Percentiles rank a stretch among this genome's conserved stretches.
These are phyloP conservation scores for Uloborus diversus DNA, from an alignment of 1,140 invertebrate species.

Conservation along the genomic window DNA sequence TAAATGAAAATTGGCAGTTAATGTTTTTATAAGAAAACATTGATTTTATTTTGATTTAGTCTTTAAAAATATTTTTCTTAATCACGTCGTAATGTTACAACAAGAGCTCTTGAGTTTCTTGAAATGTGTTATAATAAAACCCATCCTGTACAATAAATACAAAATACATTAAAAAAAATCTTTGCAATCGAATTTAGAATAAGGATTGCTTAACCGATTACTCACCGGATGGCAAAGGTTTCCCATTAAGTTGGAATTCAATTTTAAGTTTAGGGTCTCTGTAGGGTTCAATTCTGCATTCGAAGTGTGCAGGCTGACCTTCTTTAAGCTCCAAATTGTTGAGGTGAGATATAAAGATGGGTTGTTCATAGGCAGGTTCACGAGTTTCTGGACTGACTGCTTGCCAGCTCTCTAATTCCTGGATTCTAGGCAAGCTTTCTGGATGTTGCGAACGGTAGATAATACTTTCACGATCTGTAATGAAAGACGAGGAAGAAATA, in stretches of 20 bases:
- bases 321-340: slow-evolving; percentile 91
- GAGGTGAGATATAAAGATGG: slow-evolving; percentile 88
- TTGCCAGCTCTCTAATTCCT: slow-evolving; percentile 76
- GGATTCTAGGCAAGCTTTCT: slow-evolving; percentile 89
- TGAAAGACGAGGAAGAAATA: neutral
- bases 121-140: too few species aligned
- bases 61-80: too few species aligned
- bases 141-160: too few species aligned
- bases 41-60: too few species aligned
- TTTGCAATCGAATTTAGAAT: too few species aligned
- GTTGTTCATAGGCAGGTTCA: slow-evolving; percentile 82
- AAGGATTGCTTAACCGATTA: too few species aligned
- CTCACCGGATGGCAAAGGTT: slow-evolving; percentile 53
- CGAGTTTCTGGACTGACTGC: slow-evolving; percentile 69
- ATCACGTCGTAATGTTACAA: too few species aligned
- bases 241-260: slow-evolving; percentile 60
- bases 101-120: too few species aligned
- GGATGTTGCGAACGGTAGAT: slow-evolving; percentile 95
- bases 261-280: slow-evolving; percentile 94
- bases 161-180: too few species aligned
- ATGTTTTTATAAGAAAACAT: too few species aligned
- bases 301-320: slow-evolving; percentile 91
- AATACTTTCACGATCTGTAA: slow-evolving; percentile 69
- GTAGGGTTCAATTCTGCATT: slow-evolving; percentile 92
- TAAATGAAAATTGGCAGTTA: too few species aligned